A percentile compares a stretch with the other conserved stretches of the same genome.
Evolutionary conservation across 1,140 invertebrate species (phyloP).

Genomic region (Drosophila nasuta): DNA sequence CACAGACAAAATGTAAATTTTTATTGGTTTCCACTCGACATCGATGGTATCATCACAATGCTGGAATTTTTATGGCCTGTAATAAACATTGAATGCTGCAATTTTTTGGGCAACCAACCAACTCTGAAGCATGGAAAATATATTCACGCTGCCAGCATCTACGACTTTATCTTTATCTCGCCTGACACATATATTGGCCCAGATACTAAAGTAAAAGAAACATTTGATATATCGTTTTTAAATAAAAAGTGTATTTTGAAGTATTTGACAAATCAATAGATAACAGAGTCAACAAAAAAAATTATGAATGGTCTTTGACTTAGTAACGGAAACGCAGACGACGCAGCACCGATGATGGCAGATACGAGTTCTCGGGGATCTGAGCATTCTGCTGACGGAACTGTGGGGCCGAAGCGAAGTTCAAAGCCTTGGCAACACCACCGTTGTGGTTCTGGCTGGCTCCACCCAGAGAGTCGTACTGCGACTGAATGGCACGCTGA

Average conservation of each 20-base stretch:
- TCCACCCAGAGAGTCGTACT: constrained; percentile 68
- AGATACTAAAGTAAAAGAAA: constrained; percentile 1
- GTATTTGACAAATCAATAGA: constrained; percentile 68
- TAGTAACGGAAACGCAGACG: constrained; percentile 70
- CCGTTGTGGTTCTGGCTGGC: constrained; percentile 55
- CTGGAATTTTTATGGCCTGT: constrained; percentile 70
- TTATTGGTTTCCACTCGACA: constrained; percentile 69
- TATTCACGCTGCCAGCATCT: constrained; percentile 1
- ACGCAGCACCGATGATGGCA: constrained; percentile 71
- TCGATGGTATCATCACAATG: constrained; percentile 36
- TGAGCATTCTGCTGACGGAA: constrained; percentile 59
- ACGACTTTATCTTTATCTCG: constrained; percentile 3
- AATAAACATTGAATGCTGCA: constrained; percentile 56
- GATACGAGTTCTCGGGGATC: constrained; percentile 72
- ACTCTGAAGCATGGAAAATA: constrained; percentile 12
- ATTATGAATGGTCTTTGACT: constrained; percentile 21
- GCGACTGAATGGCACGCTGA: constrained; percentile 68
- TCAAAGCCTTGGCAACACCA: constrained; percentile 70
- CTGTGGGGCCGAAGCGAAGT: constrained; percentile 66
- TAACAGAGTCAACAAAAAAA: constrained; percentile 72
- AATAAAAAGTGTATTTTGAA: constrained; percentile 66
- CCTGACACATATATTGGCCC: constrained; percentile 17
- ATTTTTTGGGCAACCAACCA: constrained; percentile 40
- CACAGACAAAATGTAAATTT: constrained; percentile 66
- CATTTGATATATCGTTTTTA: constrained; percentile 25